Base-by-base conservation (phyloP, 1,140 invertebrate species). In the Tetragonula clypearis region DNA sequence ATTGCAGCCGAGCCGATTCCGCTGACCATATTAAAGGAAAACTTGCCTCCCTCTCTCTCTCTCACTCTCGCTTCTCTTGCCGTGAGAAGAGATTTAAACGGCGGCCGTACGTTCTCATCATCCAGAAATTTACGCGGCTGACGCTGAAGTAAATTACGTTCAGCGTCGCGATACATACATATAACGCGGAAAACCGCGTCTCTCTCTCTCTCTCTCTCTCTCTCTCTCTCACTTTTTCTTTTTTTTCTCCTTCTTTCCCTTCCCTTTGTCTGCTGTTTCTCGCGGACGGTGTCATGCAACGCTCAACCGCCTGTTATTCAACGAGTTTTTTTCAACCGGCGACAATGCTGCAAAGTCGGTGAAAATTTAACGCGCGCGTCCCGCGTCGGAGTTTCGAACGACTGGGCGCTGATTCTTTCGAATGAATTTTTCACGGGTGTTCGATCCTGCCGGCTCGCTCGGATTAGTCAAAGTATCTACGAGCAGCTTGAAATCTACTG, bases 121-220 rank as follows among this genome's bases (percentile, higher is more conserved):
- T 86, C 71, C 78, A 68, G 81, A 90, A 90, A 90, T 90, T 90
- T 90, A 90, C 86, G 86, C 81, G 79, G 68, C 55, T 78, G 78
- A 60, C 75, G 74, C 83, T 89, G 88, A 90, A 90, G 85, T 81
- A 88, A 90, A 90, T 90, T 90, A 90, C 87, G 79, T 69, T 78
- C 60, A 71, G 58, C 86, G 58, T 55, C 62, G 75, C 41, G 53
- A 72, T 26, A 78, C 56, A 14, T 15, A 30, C 62, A 58, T 72
- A 14, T 49, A 62, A 87, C 72, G 81, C 87, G 81, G 71, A 66
- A 85, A 56, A 78, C 56, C 60, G 55, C 84, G 41, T 82, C 77
- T 74, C 71, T 66, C 35, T 41, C n/a, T 66, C 14, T 14, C 26
- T 58, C 30, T 1, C 30, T 30, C 1, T 30, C 30, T 30, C 30